Conservation (phyloP, 37 sponge, comb jelly and placozoan genomes). For the Diacarnus erythraeanus region DNA sequence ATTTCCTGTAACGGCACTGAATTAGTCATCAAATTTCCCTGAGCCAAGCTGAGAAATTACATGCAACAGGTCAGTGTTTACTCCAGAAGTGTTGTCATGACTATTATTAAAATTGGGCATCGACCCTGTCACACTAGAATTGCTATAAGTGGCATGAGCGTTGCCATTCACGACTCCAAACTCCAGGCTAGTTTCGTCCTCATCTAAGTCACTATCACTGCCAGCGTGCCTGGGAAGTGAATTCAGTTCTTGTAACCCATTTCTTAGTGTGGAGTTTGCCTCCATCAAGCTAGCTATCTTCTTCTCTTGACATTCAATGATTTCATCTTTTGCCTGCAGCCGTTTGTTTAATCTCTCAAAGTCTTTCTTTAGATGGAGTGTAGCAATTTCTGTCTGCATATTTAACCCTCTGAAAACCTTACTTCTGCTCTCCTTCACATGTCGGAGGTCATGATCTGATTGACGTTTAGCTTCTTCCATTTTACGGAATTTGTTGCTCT, state of each 20-base stretch:
- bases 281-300: constrained; percentile 54
- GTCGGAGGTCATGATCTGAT: constrained; percentile 30
- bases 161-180: not conserved
- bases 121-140: not conserved
- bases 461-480: constrained; percentile 5
- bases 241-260: constrained; percentile 53
- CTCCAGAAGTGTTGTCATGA: not conserved
- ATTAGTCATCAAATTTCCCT: constrained; percentile 46
- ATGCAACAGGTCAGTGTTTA: constrained; percentile 16
- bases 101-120: not conserved
- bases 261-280: constrained; percentile 55
- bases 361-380: constrained; percentile 53
- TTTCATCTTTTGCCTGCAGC: constrained; percentile 56
- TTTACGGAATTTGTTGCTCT: constrained; percentile 30
- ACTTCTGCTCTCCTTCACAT: constrained; percentile 35
- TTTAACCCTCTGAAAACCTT: constrained; percentile 65
- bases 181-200: constrained; percentile 8
- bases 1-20: not conserved
- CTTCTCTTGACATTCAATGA: constrained; percentile 32
- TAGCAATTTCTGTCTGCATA: constrained; percentile 61
- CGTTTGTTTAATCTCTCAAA: constrained; percentile 52
- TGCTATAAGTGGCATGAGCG: not conserved
- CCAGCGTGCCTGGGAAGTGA: constrained; percentile 15
- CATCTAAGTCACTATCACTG: constrained; percentile 43
- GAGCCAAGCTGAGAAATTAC: constrained; percentile 47